These are phyloP conservation scores for Cossypha heuglini DNA, from an alignment of 2,797 vertebrate species.

Conservation along the genomic window DNA sequence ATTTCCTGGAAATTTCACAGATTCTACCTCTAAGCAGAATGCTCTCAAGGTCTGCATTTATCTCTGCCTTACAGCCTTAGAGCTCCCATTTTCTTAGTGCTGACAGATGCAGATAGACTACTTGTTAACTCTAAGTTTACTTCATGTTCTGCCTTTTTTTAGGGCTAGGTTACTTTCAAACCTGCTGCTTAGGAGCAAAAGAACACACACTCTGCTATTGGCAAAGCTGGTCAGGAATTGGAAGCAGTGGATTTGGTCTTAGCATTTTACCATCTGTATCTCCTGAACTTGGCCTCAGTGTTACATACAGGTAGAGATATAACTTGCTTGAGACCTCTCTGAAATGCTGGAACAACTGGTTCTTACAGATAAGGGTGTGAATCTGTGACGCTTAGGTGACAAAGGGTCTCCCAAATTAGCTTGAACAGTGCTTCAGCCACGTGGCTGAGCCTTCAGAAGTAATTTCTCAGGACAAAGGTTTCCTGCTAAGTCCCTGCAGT, in stretches of 20 bases:
- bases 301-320: accelerated
- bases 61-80: neutral
- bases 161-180: accelerated
- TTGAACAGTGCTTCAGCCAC: accelerated
- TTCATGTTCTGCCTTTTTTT: neutral
- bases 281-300: neutral
- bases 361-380: neutral
- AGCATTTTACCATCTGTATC: accelerated
- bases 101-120: neutral
- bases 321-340: neutral
- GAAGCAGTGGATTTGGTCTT: neutral
- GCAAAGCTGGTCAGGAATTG: neutral
- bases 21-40: neutral
- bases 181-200: neutral
- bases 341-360: neutral
- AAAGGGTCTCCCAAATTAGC: neutral
- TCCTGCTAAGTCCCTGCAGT: neutral
- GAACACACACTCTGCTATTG: neutral
- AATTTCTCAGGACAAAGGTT: neutral
- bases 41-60: neutral
- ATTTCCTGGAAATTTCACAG: neutral
- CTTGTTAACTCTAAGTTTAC: neutral
- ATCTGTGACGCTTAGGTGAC: neutral
- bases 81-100: neutral
- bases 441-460: neutral